phyloP scores from a whole-genome alignment of 37 sponge, comb jelly and placozoan genomes.

The Aplysina aerophoba region DNA sequence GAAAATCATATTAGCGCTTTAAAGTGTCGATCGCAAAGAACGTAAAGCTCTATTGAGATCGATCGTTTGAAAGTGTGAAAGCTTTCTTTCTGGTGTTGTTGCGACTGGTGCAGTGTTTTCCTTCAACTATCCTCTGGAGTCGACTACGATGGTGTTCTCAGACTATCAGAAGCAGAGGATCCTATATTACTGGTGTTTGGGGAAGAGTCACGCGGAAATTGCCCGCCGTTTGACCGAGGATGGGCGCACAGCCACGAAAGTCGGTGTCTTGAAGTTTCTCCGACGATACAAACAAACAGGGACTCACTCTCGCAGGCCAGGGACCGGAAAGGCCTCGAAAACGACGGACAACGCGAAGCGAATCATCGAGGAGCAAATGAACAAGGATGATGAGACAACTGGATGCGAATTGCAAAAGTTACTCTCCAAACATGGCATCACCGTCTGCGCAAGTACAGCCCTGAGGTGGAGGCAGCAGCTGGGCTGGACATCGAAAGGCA shows the following conservation, averaged over 20 bases:
- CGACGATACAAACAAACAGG: not conserved
- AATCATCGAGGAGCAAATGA: constrained; percentile 27
- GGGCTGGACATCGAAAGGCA: constrained; percentile 37
- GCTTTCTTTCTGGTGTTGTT: no score
- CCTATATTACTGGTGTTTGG: not conserved
- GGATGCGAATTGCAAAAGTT: not conserved
- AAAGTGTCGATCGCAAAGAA: no score
- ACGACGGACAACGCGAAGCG: not conserved
- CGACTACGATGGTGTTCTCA: constrained; percentile 21
- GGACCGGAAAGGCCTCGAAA: not conserved
- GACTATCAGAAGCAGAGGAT: constrained; percentile 28
- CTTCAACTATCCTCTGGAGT: no score
- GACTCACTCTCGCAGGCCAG: not conserved
- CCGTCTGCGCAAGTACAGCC: not conserved
- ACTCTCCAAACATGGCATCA: not conserved
- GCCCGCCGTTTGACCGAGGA: constrained; percentile 1
- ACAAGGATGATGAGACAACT: constrained; percentile 8
- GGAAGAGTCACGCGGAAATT: constrained; percentile 13
- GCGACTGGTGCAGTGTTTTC: no score
- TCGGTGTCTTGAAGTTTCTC: constrained; percentile 14
- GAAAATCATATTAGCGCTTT: no score
- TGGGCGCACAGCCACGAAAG: constrained; percentile 1
- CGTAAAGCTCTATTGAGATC: no score
- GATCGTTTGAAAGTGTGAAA: no score
- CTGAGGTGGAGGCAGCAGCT: constrained; percentile 22